phyloP scores from a whole-genome alignment of 2,797 vertebrate species.

The Rhynchotus rufescens region DNA sequence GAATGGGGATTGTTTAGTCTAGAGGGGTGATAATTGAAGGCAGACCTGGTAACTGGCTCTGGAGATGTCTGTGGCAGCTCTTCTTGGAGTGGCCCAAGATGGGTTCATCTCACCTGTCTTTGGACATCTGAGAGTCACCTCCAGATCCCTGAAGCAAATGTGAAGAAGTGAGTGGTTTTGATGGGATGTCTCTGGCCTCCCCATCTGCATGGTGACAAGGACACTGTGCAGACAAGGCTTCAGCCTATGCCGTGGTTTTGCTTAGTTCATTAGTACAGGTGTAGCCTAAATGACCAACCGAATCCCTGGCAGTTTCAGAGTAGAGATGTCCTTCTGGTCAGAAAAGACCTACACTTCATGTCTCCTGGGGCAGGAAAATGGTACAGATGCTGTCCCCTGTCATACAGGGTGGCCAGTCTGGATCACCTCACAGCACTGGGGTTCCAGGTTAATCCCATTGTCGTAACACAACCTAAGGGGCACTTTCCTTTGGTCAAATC shows the following conservation, averaged over 20 bases:
- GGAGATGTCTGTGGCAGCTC: background rate
- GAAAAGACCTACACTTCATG: background rate
- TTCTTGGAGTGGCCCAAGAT: background rate
- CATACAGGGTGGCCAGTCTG: background rate
- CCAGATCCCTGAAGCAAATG: background rate
- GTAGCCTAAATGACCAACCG: background rate
- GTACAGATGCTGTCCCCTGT: background rate
- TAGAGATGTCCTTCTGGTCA: background rate
- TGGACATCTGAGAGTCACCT: background rate
- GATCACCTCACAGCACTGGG: rapidly evolving
- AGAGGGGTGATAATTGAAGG: background rate
- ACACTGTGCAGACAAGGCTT: background rate
- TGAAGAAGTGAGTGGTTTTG: background rate
- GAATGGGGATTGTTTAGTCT: background rate
- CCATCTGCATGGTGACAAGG: background rate
- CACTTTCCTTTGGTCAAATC: constrained; percentile 13
- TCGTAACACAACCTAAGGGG: background rate
- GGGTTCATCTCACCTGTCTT: rapidly evolving
- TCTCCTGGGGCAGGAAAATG: background rate
- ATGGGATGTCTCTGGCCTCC: background rate
- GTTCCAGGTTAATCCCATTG: background rate
- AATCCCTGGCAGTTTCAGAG: background rate
- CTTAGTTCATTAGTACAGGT: background rate
- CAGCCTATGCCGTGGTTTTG: background rate
- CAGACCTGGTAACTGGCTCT: background rate